Evolutionary conservation across 2,797 vertebrate genomes (phyloP).

Genomic region (Lagorchestes hirsutus): DNA sequence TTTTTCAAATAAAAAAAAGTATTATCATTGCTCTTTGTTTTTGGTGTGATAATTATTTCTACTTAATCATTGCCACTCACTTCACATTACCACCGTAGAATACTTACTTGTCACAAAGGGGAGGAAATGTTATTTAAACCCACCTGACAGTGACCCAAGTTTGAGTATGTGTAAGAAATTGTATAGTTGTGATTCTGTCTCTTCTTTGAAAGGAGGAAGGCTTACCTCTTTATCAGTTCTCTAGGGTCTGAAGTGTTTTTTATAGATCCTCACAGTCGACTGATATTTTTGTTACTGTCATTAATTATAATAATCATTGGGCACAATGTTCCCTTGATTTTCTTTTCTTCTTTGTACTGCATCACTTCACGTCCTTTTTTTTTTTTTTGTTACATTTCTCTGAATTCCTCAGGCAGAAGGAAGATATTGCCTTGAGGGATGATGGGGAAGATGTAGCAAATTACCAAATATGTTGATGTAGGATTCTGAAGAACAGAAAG

Average conservation of each 20-base stretch:
- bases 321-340: background rate
- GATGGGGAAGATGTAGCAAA: background rate
- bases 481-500: too few species aligned
- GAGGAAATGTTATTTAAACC: background rate
- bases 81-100: too few species aligned
- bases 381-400: background rate
- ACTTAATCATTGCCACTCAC: background rate
- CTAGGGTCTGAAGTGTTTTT: background rate
- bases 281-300: constrained; percentile 2
- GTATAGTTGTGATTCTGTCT: background rate
- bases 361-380: background rate
- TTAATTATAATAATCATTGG: constrained; percentile 19
- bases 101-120: background rate
- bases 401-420: constrained; percentile 4
- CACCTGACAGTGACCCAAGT: background rate
- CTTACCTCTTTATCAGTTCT: background rate
- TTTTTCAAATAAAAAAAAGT: background rate
- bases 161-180: background rate
- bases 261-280: background rate
- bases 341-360: background rate
- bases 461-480: too few species aligned
- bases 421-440: background rate
- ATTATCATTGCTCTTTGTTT: too few species aligned
- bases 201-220: background rate
- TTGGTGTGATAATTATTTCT: background rate